These are phyloP conservation scores for Percina caprodes DNA, from an alignment of 2,113 vertebrate genomes.

Conservation along the genomic window DNA sequence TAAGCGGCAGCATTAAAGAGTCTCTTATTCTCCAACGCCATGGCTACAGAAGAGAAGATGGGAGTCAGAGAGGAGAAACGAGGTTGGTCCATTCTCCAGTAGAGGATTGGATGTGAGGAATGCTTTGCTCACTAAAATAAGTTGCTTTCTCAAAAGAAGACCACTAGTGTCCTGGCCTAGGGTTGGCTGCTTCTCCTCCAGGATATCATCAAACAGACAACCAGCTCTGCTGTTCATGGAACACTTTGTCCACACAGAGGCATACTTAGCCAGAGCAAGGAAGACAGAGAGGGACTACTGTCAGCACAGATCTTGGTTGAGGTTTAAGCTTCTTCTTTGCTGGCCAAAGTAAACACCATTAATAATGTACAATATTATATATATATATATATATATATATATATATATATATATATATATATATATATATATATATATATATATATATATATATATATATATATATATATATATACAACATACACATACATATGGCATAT, in stretches of 20 bases:
- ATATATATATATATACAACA: too few relatives aligned
- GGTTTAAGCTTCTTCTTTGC: constrained; percentile 54
- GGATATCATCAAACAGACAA: constrained; percentile 48
- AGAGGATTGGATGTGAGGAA: constrained; percentile 13
- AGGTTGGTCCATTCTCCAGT: constrained; percentile 33
- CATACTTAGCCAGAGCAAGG: constrained; percentile 30
- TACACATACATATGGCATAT: too few relatives aligned
- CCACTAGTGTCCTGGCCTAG: constrained; percentile 27
- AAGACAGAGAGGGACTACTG: constrained; percentile 13
- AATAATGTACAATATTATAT: too few relatives aligned
- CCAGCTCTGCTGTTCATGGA: constrained; percentile 20
- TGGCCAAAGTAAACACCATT: constrained; percentile 11
- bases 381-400: too few relatives aligned
- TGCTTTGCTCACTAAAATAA: constrained; percentile 49
- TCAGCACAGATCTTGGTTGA: constrained; percentile 14
- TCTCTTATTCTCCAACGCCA: constrained; percentile 40
- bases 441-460: too few relatives aligned
- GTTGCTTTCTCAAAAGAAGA: constrained; percentile 24
- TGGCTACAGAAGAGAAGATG: constrained; percentile 66
- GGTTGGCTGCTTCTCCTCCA: constrained; percentile 48
- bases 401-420: too few relatives aligned
- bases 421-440: too few relatives aligned
- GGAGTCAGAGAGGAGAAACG: constrained; percentile 9
- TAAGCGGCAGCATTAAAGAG: constrained; percentile 23
- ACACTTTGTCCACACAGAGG: constrained; percentile 27